Percentiles rank a stretch among this genome's conserved stretches.
phyloP scores from a whole-genome alignment of 2,113 vertebrate species.

The Hemichromis elongatus region DNA sequence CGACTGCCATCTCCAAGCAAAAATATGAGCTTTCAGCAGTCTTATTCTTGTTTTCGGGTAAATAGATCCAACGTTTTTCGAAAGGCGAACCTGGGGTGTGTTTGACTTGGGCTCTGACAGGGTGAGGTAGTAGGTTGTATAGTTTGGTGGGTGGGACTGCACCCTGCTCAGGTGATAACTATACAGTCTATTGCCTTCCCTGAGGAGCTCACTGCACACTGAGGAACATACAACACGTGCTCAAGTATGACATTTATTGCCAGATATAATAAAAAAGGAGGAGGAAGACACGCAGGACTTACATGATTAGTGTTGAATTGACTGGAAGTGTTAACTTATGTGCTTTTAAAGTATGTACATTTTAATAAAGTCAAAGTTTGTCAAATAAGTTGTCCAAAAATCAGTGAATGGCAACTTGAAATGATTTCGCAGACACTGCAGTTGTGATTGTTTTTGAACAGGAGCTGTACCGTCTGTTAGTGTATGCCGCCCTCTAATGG shows the following conservation, averaged over 20 bases:
- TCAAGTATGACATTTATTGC: not conserved
- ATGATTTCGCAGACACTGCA: not conserved
- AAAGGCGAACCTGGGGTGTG: not conserved
- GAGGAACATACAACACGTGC: not conserved
- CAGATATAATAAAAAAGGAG: not conserved
- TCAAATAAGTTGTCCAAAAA: not conserved
- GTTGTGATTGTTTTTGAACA: not conserved
- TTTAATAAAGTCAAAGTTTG: conserved; percentile 38
- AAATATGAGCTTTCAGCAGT: not conserved
- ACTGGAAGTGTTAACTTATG: not conserved
- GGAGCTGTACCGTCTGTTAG: not conserved
- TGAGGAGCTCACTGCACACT: conserved; percentile 70
- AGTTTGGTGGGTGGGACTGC: conserved; percentile 88
- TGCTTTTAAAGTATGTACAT: conserved; percentile 3
- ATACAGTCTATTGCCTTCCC: conserved; percentile 97
- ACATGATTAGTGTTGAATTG: not conserved
- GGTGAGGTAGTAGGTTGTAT: conserved; percentile 98
- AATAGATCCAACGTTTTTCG: not conserved
- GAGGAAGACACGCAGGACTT: not conserved
- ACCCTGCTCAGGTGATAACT: conserved; percentile 91
- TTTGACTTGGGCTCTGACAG: conserved; percentile 60
- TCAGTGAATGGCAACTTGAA: not conserved
- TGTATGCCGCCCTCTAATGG: conserved; percentile 49
- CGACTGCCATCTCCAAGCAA: conserved; percentile 30
- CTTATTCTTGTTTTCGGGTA: not conserved